Percentiles rank a stretch among this genome's conserved stretches.
Conservation (phyloP, 2,113 vertebrate species). For the Corvus cornix region DNA sequence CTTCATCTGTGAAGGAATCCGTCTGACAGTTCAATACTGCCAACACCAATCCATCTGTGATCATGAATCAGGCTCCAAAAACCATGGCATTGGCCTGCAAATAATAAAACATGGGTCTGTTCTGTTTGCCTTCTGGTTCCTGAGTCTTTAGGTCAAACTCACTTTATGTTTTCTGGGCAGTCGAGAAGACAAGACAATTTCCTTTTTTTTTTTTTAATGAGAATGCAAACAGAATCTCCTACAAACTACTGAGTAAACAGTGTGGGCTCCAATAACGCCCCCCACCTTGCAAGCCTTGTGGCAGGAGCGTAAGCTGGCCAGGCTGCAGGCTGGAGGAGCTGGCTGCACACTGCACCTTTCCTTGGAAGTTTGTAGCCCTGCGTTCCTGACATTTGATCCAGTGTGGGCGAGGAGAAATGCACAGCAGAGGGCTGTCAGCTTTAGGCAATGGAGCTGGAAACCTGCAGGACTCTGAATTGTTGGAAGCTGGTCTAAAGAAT, state of each 20-base stretch:
- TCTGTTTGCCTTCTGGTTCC: slow-evolving; percentile 4
- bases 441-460: background rate
- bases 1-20: background rate
- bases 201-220: background rate
- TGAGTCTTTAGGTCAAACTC: background rate
- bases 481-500: background rate
- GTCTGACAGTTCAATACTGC: background rate
- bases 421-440: background rate
- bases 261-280: background rate
- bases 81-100: background rate
- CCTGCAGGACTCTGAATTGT: accelerated
- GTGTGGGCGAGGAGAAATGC: background rate
- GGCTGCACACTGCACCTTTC: background rate
- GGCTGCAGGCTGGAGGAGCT: background rate
- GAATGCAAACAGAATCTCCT: background rate
- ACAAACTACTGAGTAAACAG: slow-evolving; percentile 3
- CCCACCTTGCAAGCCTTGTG: background rate
- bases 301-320: background rate
- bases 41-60: slow-evolving; percentile 41
- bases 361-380: background rate
- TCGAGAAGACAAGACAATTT: background rate
- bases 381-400: background rate
- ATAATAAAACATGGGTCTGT: background rate
- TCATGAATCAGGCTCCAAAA: background rate
- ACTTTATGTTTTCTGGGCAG: background rate